Conservation (phyloP, 2,113 vertebrate genomes). For the Rhizomys pruinosus region DNA sequence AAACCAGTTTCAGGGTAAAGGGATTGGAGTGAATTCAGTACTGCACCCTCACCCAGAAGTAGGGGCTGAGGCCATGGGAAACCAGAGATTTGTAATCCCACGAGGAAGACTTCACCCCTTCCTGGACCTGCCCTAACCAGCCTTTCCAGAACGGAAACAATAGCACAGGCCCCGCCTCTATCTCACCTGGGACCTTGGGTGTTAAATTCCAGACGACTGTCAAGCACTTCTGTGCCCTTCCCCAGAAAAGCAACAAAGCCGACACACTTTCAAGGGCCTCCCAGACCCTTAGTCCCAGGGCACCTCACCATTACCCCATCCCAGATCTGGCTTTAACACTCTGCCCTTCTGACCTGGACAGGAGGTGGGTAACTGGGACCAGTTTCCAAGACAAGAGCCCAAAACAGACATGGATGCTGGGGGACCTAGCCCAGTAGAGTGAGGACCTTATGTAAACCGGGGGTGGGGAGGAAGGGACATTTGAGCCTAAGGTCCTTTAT, state of each 20-base stretch:
- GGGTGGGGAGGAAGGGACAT: background rate
- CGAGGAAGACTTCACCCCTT: conserved; percentile 5
- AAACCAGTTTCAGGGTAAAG: background rate
- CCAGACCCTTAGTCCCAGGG: too few relatives aligned
- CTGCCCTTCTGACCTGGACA: background rate
- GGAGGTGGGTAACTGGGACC: background rate
- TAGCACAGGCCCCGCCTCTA: background rate
- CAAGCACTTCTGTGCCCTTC: background rate
- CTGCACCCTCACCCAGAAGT: background rate
- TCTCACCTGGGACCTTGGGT: background rate
- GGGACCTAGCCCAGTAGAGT: background rate
- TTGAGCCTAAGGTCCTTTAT: background rate
- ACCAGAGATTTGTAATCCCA: conserved; percentile 10
- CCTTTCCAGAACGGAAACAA: conserved; percentile 26
- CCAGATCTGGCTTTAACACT: background rate
- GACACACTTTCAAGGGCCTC: background rate
- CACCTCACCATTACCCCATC: too few relatives aligned
- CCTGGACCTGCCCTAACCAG: conserved; percentile 24
- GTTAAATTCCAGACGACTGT: background rate
- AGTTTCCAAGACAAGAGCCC: background rate
- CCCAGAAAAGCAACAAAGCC: background rate
- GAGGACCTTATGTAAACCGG: too few relatives aligned
- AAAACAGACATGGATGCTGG: background rate
- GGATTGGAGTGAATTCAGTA: background rate
- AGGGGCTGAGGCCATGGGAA: background rate